Percentiles rank a stretch among this genome's conserved stretches.
These are phyloP conservation scores for Taphrorychus bicolor DNA, from an alignment of 2,888 invertebrate species.

Conservation along the genomic window DNA sequence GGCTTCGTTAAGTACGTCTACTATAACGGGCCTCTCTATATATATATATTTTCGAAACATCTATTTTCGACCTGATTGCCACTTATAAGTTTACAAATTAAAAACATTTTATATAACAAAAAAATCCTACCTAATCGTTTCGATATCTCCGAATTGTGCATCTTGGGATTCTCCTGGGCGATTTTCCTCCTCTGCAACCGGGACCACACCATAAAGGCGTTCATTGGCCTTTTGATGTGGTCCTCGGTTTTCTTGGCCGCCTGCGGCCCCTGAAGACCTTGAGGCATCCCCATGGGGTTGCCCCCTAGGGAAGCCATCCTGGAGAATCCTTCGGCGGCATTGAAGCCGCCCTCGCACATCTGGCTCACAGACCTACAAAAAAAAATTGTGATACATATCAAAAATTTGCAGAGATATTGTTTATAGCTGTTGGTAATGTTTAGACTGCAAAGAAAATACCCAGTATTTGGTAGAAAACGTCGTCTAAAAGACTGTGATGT, in stretches of 20 bases:
- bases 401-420: too few relatives aligned
- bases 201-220: constrained; percentile 99
- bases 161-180: constrained; percentile 97
- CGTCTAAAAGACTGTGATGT: too few relatives aligned
- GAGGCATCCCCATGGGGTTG: constrained; percentile 65
- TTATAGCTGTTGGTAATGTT: too few relatives aligned
- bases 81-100: too few relatives aligned
- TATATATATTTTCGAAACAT: constrained; percentile 4
- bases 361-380: constrained; percentile 73
- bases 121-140: constrained; percentile 82
- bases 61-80: neutral
- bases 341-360: constrained; percentile 75
- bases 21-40: constrained; percentile 19
- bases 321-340: constrained; percentile 68
- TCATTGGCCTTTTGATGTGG: constrained; percentile 97
- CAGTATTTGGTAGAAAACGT: too few relatives aligned
- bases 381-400: too few relatives aligned
- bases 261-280: constrained; percentile 63
- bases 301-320: constrained; percentile 65
- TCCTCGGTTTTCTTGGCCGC: constrained; percentile 74
- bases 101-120: too few relatives aligned
- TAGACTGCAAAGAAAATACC: too few relatives aligned
- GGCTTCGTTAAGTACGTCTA: constrained; percentile 12
- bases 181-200: constrained; percentile 91
- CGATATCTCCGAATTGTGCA: constrained; percentile 97